Conservation (phyloP, 2,888 invertebrate genomes). For the Baccha elongata region DNA sequence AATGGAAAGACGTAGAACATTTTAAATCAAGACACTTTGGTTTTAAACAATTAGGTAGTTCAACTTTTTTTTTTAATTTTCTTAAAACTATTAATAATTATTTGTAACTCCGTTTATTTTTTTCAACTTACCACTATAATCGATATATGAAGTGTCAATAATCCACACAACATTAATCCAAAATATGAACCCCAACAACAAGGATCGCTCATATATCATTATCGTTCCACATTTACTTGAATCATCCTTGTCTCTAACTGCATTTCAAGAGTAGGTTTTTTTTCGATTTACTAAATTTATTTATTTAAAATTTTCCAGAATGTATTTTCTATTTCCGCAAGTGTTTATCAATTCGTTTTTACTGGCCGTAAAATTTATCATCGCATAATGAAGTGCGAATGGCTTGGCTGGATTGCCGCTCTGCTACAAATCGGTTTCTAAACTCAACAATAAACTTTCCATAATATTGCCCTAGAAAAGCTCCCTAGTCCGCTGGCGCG, state of each 20-base stretch:
- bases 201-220: slow-evolving; percentile 63
- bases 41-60: too few relatives aligned
- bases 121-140: slow-evolving; percentile 58
- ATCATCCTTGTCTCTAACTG: not conserved
- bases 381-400: slow-evolving; percentile 29
- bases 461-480: slow-evolving; percentile 43
- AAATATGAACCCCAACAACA: slow-evolving; percentile 41
- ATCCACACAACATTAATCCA: slow-evolving; percentile 49
- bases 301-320: slow-evolving; percentile 39
- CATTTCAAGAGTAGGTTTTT: not conserved
- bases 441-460: slow-evolving; percentile 45
- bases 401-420: slow-evolving; percentile 14
- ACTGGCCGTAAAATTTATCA: slow-evolving; percentile 21
- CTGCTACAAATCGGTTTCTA: slow-evolving; percentile 34
- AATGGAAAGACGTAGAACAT: too few relatives aligned
- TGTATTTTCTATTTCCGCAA: slow-evolving; percentile 61
- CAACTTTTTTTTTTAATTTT: too few relatives aligned
- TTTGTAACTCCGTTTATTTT: not conserved
- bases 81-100: too few relatives aligned
- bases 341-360: slow-evolving; percentile 55
- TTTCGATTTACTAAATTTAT: slow-evolving; percentile 35
- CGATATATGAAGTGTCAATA: slow-evolving; percentile 44
- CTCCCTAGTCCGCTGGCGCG: not conserved
- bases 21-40: too few relatives aligned
- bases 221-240: slow-evolving; percentile 55